Percentiles rank a stretch among this genome's conserved stretches.
Conservation (phyloP, 2,888 invertebrate genomes). For the Prosapia bicincta region DNA sequence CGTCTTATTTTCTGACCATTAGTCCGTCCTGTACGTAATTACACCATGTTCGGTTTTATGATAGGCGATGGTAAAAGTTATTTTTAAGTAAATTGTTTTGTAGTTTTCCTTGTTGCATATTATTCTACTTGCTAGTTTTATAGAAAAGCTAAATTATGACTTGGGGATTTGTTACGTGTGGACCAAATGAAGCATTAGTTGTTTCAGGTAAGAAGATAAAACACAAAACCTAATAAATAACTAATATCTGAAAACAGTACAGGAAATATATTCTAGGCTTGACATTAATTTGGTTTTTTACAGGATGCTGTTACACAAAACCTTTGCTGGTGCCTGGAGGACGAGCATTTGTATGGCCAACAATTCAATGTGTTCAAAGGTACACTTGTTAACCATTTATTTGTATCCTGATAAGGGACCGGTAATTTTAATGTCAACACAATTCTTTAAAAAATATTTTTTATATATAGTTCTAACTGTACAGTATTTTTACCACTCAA, state of each 20-base stretch:
- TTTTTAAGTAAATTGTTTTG: not conserved
- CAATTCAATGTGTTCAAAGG: constrained; percentile 81
- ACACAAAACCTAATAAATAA: no score
- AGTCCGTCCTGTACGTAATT: not conserved
- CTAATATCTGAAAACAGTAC: not conserved
- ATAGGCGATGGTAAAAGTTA: not conserved
- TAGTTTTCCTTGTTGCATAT: not conserved
- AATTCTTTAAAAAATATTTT: no score
- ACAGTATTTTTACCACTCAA: no score
- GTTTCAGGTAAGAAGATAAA: constrained; percentile 71
- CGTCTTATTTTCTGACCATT: not conserved
- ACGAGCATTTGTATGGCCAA: constrained; percentile 95
- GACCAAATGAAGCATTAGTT: constrained; percentile 91
- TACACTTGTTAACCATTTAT: constrained; percentile 42
- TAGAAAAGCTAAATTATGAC: constrained; percentile 50
- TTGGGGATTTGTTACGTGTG: constrained; percentile 92
- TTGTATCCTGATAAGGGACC: not conserved
- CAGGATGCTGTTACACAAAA: constrained; percentile 94
- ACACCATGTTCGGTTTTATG: not conserved
- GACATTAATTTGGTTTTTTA: constrained; percentile 40
- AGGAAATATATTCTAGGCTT: no score
- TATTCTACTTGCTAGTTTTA: not conserved
- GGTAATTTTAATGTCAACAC: not conserved
- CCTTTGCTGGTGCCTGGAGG: constrained; percentile 94
- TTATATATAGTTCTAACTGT: no score